A percentile compares a stretch with the other conserved stretches of the same genome.
Evolutionary conservation across 2,797 vertebrate genomes (phyloP).

Genomic region (Hafferia zeledoni): DNA sequence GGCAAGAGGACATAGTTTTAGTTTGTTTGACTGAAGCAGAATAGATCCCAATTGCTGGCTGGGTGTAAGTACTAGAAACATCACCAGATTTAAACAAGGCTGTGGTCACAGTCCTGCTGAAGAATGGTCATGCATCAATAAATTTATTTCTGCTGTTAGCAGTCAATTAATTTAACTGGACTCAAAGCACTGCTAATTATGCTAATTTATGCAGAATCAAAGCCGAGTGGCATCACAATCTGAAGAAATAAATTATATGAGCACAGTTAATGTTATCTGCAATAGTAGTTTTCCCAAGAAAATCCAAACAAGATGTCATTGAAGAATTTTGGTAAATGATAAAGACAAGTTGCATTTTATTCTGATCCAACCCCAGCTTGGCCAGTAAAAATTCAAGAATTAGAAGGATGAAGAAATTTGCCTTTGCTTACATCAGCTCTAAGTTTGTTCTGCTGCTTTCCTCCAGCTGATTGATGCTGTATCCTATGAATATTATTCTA

Average conservation of each 20-base stretch:
- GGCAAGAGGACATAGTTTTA: not conserved
- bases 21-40: not conserved
- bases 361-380: not conserved
- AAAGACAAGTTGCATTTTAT: not conserved
- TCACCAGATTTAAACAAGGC: not conserved
- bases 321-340: not conserved
- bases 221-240: not conserved
- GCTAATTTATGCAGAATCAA: not conserved
- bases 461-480: not conserved
- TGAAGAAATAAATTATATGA: not conserved
- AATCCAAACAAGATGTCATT: not conserved
- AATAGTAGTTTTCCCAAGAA: not conserved
- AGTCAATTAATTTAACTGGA: not conserved
- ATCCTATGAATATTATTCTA: not conserved
- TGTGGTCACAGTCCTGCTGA: not conserved
- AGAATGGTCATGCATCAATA: not conserved
- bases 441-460: not conserved
- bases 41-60: fast-evolving
- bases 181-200: not conserved
- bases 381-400: not conserved
- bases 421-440: not conserved
- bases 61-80: not conserved
- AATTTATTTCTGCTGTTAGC: not conserved
- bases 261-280: not conserved
- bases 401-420: not conserved